These are phyloP conservation scores for Cavia porcellus DNA, from an alignment of 2,113 vertebrate genomes.

Conservation along the genomic window DNA sequence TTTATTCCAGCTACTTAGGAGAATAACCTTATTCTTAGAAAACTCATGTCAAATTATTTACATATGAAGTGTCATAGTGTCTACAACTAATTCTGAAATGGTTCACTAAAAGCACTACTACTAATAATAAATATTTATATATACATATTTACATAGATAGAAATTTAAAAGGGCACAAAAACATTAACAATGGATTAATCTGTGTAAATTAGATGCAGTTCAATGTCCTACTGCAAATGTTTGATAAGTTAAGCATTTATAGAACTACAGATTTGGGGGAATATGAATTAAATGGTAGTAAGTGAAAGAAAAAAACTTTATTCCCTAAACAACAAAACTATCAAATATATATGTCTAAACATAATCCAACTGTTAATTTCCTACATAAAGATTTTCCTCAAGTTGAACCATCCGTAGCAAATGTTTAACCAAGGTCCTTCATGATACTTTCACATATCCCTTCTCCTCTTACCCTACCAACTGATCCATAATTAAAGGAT, in stretches of 20 bases:
- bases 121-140: conserved; percentile 35
- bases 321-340: background rate
- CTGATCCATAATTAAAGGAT: background rate
- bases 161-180: conserved; percentile 16
- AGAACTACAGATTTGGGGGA: background rate
- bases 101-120: conserved; percentile 30
- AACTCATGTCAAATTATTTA: conserved; percentile 41
- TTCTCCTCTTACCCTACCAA: background rate
- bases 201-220: background rate
- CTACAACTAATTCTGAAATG: conserved; percentile 57
- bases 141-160: background rate
- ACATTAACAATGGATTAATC: conserved; percentile 36
- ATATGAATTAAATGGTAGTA: background rate
- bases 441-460: background rate
- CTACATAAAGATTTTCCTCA: background rate
- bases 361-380: conserved; percentile 47
- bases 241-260: conserved; percentile 24
- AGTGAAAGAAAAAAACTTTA: background rate
- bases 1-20: background rate
- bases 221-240: background rate
- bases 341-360: background rate
- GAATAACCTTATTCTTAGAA: conserved; percentile 21
- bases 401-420: background rate
- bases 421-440: background rate
- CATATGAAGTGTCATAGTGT: background rate